Evolutionary conservation across 2,888 invertebrate genomes (phyloP).

Genomic region (Ernsta delagoae): DNA sequence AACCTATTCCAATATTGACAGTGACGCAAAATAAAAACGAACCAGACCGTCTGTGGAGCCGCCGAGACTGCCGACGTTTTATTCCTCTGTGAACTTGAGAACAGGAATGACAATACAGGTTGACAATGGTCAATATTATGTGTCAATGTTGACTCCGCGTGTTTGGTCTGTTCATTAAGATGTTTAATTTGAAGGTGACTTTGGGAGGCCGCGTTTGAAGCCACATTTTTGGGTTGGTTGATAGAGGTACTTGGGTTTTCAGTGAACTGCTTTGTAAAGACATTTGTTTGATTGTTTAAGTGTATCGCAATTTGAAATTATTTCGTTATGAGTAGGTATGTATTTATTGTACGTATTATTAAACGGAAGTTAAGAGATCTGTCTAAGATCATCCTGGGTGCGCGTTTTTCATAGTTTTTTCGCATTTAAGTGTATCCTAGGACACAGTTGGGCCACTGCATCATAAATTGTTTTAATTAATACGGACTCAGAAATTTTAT

Average conservation of each 20-base stretch:
- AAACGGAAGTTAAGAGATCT: too few species aligned
- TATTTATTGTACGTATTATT: too few species aligned
- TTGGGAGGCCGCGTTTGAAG: constrained; percentile 14
- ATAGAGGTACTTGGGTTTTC: not conserved
- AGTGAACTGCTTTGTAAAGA: not conserved
- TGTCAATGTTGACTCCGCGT: constrained; percentile 29
- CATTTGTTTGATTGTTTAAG: not conserved
- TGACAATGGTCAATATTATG: constrained; percentile 37
- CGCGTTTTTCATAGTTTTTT: too few species aligned
- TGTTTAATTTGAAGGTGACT: constrained; percentile 37
- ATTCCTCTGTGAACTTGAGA: constrained; percentile 33
- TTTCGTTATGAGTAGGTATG: too few species aligned
- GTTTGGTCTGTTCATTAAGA: constrained; percentile 32
- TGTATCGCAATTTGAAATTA: too few species aligned
- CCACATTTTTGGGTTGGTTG: not conserved
- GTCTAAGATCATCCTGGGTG: too few species aligned
- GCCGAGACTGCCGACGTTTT: constrained; percentile 20
- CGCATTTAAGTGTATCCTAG: too few species aligned
- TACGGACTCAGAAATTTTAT: too few species aligned
- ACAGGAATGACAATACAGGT: constrained; percentile 35
- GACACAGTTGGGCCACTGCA: too few species aligned
- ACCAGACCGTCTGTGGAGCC: constrained; percentile 20
- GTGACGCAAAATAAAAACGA: constrained; percentile 34
- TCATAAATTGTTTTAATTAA: too few species aligned
- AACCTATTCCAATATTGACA: constrained; percentile 33